phyloP scores from a whole-genome alignment of 2,797 vertebrate species.

The Pseudomugil gertrudae region DNA sequence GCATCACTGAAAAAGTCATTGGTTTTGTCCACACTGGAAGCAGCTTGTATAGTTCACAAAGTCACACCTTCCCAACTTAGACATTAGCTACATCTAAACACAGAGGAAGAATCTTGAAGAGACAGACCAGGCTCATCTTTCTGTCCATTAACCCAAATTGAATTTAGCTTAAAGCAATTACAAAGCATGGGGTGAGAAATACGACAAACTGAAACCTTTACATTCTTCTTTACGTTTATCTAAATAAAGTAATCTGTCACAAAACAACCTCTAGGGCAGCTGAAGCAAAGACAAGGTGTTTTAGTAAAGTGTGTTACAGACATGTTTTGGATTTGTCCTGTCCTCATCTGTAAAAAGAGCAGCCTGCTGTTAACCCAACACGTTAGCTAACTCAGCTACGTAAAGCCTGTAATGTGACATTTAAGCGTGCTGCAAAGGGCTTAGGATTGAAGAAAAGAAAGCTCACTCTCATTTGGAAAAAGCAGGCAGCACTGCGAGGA shows the following conservation, averaged over 20 bases:
- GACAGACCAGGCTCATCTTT: conserved; percentile 43
- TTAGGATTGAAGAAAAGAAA: no score
- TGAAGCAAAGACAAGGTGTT: no score
- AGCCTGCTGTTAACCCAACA: no score
- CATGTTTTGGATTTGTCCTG: no score
- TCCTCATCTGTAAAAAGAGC: no score
- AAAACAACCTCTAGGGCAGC: no score
- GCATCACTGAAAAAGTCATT: conserved; percentile 5
- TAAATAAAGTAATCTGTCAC: neutral
- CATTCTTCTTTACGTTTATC: neutral
- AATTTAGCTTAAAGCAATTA: conserved; percentile 65
- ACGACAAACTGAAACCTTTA: neutral
- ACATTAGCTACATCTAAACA: neutral
- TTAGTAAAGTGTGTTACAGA: no score
- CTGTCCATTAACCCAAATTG: conserved; percentile 57
- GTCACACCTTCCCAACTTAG: neutral
- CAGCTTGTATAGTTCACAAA: neutral
- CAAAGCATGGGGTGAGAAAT: conserved; percentile 14
- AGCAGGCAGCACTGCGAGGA: no score
- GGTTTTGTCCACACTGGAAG: neutral
- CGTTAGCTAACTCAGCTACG: no score
- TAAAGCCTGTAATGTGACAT: no score
- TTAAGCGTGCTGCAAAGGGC: no score
- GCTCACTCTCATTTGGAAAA: no score
- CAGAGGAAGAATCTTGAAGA: conserved; percentile 6